A percentile compares a stretch with the other conserved stretches of the same genome.
Evolutionary conservation across 2,797 vertebrate species (phyloP).

Genomic region (Gymnoscopelus microlampas): DNA sequence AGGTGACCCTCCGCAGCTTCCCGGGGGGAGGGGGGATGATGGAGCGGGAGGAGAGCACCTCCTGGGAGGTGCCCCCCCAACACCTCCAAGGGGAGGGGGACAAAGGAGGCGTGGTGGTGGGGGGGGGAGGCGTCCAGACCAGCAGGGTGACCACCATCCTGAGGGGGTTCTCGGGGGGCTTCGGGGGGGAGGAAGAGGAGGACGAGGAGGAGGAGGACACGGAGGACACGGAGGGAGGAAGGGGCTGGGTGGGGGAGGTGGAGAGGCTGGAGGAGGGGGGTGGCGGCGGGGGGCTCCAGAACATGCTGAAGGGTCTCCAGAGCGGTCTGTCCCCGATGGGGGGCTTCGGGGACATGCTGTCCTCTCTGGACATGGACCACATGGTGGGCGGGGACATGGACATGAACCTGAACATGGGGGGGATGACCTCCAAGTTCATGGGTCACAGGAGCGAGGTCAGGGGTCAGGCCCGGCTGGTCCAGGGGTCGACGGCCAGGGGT

Average conservation of each 20-base stretch:
- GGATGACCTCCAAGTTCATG: slow-evolving; percentile 59
- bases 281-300: slow-evolving; percentile 82
- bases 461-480: slow-evolving; percentile 70
- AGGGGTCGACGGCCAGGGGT: slow-evolving; percentile 59
- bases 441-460: slow-evolving; percentile 70
- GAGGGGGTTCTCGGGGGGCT: slow-evolving; percentile 67
- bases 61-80: slow-evolving; percentile 53
- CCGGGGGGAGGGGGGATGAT: slow-evolving; percentile 58
- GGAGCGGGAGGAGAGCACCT: slow-evolving; percentile 73
- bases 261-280: neutral
- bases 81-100: slow-evolving; percentile 56
- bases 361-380: slow-evolving; percentile 81
- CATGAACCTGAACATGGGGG: slow-evolving; percentile 77
- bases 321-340: slow-evolving; percentile 74
- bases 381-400: slow-evolving; percentile 87
- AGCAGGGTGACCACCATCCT: slow-evolving; percentile 77
- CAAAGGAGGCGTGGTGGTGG: slow-evolving; percentile 42
- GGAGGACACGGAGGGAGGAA: slow-evolving; percentile 79
- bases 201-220: slow-evolving; percentile 28
- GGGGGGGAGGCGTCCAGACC: slow-evolving; percentile 61
- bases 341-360: slow-evolving; percentile 91
- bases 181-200: slow-evolving; percentile 59
- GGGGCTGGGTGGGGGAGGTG: slow-evolving; percentile 66
- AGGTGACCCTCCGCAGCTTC: slow-evolving; percentile 76
- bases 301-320: slow-evolving; percentile 82